Conservation (phyloP, 2,113 vertebrate genomes). For the Cettia cetti region DNA sequence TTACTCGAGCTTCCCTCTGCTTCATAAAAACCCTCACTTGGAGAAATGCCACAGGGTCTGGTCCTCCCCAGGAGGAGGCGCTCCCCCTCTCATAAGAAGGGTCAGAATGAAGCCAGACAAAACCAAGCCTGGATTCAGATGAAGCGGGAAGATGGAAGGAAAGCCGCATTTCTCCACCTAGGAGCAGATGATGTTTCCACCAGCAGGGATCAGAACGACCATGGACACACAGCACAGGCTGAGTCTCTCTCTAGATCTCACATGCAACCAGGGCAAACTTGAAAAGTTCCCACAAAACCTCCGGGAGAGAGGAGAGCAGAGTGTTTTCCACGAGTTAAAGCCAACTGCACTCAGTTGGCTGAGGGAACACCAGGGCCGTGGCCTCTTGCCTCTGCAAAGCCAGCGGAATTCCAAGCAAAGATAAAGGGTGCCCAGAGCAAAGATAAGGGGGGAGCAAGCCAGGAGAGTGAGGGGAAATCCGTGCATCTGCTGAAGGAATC, state of each 20-base stretch:
- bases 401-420: background rate
- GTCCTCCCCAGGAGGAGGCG: background rate
- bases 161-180: background rate
- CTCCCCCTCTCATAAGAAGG: background rate
- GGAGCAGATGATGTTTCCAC: background rate
- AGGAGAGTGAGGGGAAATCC: background rate
- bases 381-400: background rate
- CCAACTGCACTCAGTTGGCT: background rate
- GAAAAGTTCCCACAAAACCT: background rate
- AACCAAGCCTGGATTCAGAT: background rate
- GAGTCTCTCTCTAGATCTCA: background rate
- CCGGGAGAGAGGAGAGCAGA: rapidly evolving
- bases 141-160: background rate
- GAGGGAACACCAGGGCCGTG: background rate
- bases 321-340: background rate
- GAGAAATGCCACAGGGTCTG: background rate
- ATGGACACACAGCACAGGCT: rapidly evolving
- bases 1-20: background rate
- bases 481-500: background rate
- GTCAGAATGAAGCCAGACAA: rapidly evolving
- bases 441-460: background rate
- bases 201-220: rapidly evolving
- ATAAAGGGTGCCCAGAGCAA: background rate
- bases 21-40: background rate
- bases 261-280: background rate